Evolutionary conservation across 2,113 vertebrate species (phyloP).

Genomic region (Callopanchax toddi): DNA sequence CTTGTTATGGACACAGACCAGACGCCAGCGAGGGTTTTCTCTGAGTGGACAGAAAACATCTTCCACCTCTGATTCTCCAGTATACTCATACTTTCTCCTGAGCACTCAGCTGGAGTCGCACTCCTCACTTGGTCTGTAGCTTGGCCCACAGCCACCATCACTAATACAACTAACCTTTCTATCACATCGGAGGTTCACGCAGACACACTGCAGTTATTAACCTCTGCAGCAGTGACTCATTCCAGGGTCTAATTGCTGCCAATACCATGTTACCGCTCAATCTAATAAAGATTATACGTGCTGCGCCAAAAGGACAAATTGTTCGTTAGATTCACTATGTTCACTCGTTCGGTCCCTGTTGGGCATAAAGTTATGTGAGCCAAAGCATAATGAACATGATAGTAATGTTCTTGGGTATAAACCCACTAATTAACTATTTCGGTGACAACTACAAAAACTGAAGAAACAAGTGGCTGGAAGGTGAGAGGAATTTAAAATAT

Average conservation of each 20-base stretch:
- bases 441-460: conserved; percentile 4
- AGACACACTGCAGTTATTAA: conserved; percentile 70
- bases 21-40: too few species aligned
- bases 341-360: conserved; percentile 59
- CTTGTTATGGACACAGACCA: too few species aligned
- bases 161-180: conserved; percentile 71
- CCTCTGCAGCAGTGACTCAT: conserved; percentile 59
- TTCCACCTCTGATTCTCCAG: too few species aligned
- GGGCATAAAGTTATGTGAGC: conserved; percentile 64
- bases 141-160: conserved; percentile 54
- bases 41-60: background rate
- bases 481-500: background rate
- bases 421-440: conserved; percentile 49
- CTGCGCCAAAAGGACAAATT: conserved; percentile 69
- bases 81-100: too few species aligned
- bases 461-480: background rate
- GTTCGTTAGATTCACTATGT: conserved; percentile 50
- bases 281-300: conserved; percentile 72
- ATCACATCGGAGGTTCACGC: conserved; percentile 55
- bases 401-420: conserved; percentile 47
- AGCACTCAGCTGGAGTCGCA: conserved; percentile 10
- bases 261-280: conserved; percentile 68
- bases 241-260: conserved; percentile 68
- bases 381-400: conserved; percentile 60
- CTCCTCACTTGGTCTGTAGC: conserved; percentile 13